phyloP scores from a whole-genome alignment of 2,888 invertebrate genomes.

The Sisyra nigra region DNA sequence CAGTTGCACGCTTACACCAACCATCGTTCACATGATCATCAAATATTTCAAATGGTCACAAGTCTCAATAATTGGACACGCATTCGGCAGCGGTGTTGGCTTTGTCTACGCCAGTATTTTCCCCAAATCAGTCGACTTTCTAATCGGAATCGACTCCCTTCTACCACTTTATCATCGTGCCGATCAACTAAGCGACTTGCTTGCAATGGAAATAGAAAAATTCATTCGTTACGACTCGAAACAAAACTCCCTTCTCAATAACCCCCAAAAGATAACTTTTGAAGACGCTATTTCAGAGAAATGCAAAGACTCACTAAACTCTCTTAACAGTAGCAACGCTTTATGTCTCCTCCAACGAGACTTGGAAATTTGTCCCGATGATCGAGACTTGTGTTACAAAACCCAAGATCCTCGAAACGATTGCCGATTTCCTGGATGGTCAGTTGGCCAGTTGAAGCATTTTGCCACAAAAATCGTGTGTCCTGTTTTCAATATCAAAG shows the following conservation, averaged over 20 bases:
- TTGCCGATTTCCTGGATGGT: background rate
- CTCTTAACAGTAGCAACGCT: background rate
- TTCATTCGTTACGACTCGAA: too few species aligned
- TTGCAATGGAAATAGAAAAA: background rate
- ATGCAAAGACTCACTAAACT: background rate
- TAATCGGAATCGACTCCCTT: background rate
- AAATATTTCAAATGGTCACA: background rate
- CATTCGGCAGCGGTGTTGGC: background rate
- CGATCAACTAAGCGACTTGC: background rate
- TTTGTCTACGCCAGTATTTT: background rate
- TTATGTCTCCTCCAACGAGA: background rate
- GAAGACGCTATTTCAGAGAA: background rate
- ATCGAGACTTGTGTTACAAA: background rate
- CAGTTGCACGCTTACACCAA: background rate
- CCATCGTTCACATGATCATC: background rate
- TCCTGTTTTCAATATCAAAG: slow-evolving; percentile 3
- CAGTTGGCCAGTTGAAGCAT: background rate
- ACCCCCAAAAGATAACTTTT: background rate
- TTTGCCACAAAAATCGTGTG: slow-evolving; percentile 1
- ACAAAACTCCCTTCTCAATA: background rate
- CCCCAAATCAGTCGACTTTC: slow-evolving; percentile 2
- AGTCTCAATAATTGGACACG: slow-evolving; percentile 1
- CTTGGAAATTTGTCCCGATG: background rate
- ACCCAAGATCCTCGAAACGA: background rate
- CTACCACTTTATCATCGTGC: background rate